Conservation (phyloP, 1,140 invertebrate genomes). For the Diprion similis region DNA sequence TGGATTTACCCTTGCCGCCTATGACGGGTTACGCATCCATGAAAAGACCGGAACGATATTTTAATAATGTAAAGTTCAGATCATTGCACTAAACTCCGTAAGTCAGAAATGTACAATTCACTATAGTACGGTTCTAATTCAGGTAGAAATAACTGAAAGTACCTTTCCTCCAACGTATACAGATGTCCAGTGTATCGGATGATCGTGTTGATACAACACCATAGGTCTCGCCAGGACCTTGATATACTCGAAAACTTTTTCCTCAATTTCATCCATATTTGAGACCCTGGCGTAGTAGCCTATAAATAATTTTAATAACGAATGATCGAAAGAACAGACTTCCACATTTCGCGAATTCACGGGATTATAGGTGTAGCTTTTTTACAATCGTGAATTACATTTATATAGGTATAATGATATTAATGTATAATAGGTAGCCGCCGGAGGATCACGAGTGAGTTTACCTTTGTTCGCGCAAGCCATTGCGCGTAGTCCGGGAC, state of each 20-base stretch:
- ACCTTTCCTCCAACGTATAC: conserved; percentile 89
- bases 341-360: too few relatives aligned
- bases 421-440: too few relatives aligned
- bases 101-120: conserved; percentile 26
- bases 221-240: conserved; percentile 89
- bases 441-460: not conserved
- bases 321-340: not conserved
- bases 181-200: conserved; percentile 90
- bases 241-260: conserved; percentile 91
- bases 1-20: too few relatives aligned
- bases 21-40: too few relatives aligned
- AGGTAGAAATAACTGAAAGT: conserved; percentile 45
- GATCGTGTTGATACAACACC: conserved; percentile 88
- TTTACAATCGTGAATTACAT: too few relatives aligned
- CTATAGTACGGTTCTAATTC: conserved; percentile 23
- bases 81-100: too few relatives aligned
- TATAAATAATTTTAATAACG: conserved; percentile 46
- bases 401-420: too few relatives aligned
- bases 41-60: too few relatives aligned
- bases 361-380: too few relatives aligned
- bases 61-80: too few relatives aligned
- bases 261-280: conserved; percentile 80
- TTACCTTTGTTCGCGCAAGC: conserved; percentile 96
- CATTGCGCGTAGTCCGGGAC: conserved; percentile 87
- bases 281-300: conserved; percentile 89